These are phyloP conservation scores for Uropsilus gracilis DNA, from an alignment of 2,113 vertebrate species.

Conservation along the genomic window DNA sequence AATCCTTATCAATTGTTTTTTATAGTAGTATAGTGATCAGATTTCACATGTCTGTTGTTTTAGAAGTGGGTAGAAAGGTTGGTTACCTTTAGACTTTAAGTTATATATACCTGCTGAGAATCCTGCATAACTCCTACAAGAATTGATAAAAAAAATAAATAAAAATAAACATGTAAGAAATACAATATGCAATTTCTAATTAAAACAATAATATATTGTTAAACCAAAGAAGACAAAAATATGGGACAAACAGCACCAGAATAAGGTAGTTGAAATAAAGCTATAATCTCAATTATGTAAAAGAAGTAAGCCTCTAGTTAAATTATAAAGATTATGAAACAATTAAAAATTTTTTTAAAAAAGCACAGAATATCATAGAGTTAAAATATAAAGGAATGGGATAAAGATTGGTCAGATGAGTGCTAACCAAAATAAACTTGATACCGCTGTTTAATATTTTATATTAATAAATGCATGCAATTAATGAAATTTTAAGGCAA, in stretches of 20 bases:
- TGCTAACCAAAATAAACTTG: not conserved
- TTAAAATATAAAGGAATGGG: not conserved
- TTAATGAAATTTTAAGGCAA: conserved; percentile 10
- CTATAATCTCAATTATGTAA: not conserved
- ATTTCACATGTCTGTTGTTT: not conserved
- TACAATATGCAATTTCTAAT: not conserved
- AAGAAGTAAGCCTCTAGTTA: not conserved
- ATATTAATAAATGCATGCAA: not conserved
- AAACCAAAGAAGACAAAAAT: not conserved
- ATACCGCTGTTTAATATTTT: not conserved
- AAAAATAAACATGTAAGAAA: not conserved
- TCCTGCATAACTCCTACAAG: not conserved
- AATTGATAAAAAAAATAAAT: not conserved
- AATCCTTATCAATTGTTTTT: not conserved
- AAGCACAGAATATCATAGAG: not conserved
- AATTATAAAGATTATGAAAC: not conserved
- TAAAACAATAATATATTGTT: not conserved
- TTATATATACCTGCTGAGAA: not conserved
- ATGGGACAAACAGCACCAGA: not conserved
- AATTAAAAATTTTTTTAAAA: not conserved
- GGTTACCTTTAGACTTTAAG: not conserved
- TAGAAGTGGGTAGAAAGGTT: not conserved
- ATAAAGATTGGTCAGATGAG: not conserved
- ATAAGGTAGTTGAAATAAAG: conserved; percentile 15
- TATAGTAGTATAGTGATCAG: not conserved